These are phyloP conservation scores for Podarcis cretensis DNA, from an alignment of 2,113 vertebrate genomes.

Conservation along the genomic window DNA sequence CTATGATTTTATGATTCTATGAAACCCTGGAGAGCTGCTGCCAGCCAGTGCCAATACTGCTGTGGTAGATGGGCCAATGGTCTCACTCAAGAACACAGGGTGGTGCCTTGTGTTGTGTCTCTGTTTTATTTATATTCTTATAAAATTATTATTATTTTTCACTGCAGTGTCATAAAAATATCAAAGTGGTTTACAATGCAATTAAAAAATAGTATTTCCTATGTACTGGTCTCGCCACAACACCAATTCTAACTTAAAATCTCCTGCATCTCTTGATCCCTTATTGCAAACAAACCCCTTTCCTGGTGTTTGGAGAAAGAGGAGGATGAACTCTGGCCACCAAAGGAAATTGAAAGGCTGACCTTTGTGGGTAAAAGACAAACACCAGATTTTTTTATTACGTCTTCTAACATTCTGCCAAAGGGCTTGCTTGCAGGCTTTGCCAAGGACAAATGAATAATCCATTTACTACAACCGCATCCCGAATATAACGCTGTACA, in stretches of 20 bases:
- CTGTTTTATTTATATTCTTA: too few species aligned
- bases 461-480: slow-evolving; percentile 43
- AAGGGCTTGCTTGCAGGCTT: slow-evolving; percentile 25
- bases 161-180: too few species aligned
- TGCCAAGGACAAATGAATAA: slow-evolving; percentile 51
- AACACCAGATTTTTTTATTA: background rate
- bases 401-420: slow-evolving; percentile 1
- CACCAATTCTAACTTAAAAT: background rate
- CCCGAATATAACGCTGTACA: slow-evolving; percentile 20
- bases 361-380: slow-evolving; percentile 15
- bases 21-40: too few species aligned
- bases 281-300: background rate
- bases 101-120: too few species aligned
- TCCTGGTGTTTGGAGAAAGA: background rate
- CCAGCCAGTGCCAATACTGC: too few species aligned
- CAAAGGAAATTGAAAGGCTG: background rate
- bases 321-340: background rate
- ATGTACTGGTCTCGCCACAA: background rate
- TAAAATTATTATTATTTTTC: too few species aligned
- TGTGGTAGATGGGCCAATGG: too few species aligned
- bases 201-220: background rate
- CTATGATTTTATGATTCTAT: too few species aligned
- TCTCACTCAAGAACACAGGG: too few species aligned
- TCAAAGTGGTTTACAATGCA: too few species aligned
- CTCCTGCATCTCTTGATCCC: background rate